These are phyloP conservation scores for Holacanthus passer DNA, from an alignment of 2,113 vertebrate species.

Conservation along the genomic window DNA sequence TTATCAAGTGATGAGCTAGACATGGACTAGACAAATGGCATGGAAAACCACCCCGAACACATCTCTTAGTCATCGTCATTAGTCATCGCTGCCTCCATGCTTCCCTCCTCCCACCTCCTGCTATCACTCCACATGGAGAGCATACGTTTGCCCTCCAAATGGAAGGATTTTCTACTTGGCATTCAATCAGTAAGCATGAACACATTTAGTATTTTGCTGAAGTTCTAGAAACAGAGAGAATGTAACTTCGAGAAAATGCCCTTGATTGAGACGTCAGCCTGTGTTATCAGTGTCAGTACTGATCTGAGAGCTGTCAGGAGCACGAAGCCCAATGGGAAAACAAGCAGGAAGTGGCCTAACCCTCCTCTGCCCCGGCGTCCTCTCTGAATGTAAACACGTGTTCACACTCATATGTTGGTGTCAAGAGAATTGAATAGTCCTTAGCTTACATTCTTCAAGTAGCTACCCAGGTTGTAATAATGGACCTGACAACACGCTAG, in stretches of 20 bases:
- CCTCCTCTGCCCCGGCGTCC: slow-evolving; percentile 11
- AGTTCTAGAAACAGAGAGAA: slow-evolving; percentile 27
- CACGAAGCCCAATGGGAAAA: slow-evolving; percentile 26
- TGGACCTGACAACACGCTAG: slow-evolving; percentile 1
- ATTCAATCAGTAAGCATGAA: slow-evolving; percentile 27
- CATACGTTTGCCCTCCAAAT: slow-evolving; percentile 58
- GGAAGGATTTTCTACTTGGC: slow-evolving; percentile 42
- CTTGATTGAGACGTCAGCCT: slow-evolving; percentile 46
- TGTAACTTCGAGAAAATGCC: slow-evolving; percentile 15
- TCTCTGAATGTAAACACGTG: slow-evolving; percentile 49
- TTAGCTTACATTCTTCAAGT: slow-evolving; percentile 12
- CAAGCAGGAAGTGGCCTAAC: slow-evolving; percentile 40
- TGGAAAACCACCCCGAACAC: slow-evolving; percentile 48
- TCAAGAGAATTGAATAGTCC: slow-evolving; percentile 1
- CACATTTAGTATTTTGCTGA: slow-evolving; percentile 30
- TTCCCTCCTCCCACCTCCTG: slow-evolving; percentile 61
- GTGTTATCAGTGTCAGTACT: slow-evolving; percentile 27
- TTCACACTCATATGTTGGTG: slow-evolving; percentile 34
- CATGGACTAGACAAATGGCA: slow-evolving; percentile 61
- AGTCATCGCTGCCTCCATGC: slow-evolving; percentile 63
- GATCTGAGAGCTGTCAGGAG: slow-evolving; percentile 44
- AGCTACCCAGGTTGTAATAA: slow-evolving; percentile 17
- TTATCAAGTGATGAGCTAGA: slow-evolving; percentile 55
- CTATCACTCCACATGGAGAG: slow-evolving; percentile 56
- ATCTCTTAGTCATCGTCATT: slow-evolving; percentile 68